These are phyloP conservation scores for Aphodius sticticus DNA, from an alignment of 2,888 invertebrate genomes.

Conservation along the genomic window DNA sequence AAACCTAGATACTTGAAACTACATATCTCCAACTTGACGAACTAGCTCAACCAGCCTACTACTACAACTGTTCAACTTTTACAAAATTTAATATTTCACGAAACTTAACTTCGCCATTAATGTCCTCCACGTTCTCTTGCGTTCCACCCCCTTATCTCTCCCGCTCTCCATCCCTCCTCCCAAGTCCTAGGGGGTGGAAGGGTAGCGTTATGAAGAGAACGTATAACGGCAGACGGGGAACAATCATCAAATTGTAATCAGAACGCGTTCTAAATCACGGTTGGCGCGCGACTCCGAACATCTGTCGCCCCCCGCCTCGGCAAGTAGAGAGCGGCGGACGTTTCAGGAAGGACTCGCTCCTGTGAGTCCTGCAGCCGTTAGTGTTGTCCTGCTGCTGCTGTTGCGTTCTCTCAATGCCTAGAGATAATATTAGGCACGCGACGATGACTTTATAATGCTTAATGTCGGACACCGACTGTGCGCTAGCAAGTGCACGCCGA, in stretches of 20 bases:
- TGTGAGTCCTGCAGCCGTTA: slow-evolving; percentile 26
- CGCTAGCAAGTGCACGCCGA: background rate
- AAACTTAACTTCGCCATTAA: slow-evolving; percentile 56
- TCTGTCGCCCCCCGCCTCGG: slow-evolving; percentile 47
- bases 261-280: slow-evolving; percentile 59
- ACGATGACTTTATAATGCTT: slow-evolving; percentile 4
- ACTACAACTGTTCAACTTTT: slow-evolving; percentile 39
- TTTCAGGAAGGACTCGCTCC: slow-evolving; percentile 25
- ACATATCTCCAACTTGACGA: too few relatives aligned
- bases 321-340: slow-evolving; percentile 22
- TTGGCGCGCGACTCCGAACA: slow-evolving; percentile 54
- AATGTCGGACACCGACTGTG: background rate
- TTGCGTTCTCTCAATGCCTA: background rate
- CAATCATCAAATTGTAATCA: slow-evolving; percentile 63
- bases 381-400: slow-evolving; percentile 7
- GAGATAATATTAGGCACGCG: background rate
- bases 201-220: slow-evolving; percentile 19
- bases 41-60: slow-evolving; percentile 8
- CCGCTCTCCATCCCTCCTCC: background rate
- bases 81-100: slow-evolving; percentile 55
- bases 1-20: too few relatives aligned
- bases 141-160: background rate
- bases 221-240: slow-evolving; percentile 52
- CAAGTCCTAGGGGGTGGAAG: background rate
- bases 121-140: slow-evolving; percentile 6